Evolutionary conservation across 2,888 invertebrate species (phyloP).

Genomic region (Melinopterus prodromus): DNA sequence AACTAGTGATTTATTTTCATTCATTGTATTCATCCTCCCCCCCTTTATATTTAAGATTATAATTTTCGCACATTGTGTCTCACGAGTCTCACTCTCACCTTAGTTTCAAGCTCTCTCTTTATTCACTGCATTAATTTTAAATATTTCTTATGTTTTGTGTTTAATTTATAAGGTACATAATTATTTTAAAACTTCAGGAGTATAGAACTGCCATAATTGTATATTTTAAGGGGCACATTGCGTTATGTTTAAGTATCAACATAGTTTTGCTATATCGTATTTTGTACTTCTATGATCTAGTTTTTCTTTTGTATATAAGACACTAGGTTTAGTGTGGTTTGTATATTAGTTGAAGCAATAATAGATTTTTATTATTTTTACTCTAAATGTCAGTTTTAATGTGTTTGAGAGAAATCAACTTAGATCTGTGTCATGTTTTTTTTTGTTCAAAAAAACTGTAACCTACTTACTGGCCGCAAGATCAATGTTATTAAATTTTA

Average conservation of each 20-base stretch:
- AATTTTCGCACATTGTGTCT: conserved; percentile 5
- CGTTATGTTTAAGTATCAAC: conserved; percentile 9
- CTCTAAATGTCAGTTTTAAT: neutral
- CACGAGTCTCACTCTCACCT: conserved; percentile 33
- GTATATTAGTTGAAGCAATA: conserved; percentile 23
- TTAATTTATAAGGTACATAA: conserved; percentile 21
- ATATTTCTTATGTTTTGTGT: conserved; percentile 17
- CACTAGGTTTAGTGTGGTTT: conserved; percentile 15
- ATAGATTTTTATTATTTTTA: conserved; percentile 18
- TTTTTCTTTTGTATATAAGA: conserved; percentile 9
- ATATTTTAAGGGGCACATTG: conserved; percentile 20
- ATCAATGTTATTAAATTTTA: neutral
- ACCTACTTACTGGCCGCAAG: conserved; percentile 5
- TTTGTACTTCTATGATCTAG: conserved; percentile 15
- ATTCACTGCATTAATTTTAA: conserved; percentile 31
- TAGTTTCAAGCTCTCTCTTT: conserved; percentile 36
- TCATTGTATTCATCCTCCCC: neutral
- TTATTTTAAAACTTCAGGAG: conserved; percentile 15
- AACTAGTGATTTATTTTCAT: neutral
- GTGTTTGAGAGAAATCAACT: conserved; percentile 8
- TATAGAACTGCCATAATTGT: conserved; percentile 24
- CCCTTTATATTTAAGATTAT: neutral
- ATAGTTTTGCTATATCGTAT: neutral
- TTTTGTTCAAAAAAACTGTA: neutral
- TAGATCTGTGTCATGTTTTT: conserved; percentile 15